Percentiles rank a stretch among this genome's conserved stretches.
phyloP scores from a whole-genome alignment of 2,113 vertebrate species.

The Arvicanthis niloticus region DNA sequence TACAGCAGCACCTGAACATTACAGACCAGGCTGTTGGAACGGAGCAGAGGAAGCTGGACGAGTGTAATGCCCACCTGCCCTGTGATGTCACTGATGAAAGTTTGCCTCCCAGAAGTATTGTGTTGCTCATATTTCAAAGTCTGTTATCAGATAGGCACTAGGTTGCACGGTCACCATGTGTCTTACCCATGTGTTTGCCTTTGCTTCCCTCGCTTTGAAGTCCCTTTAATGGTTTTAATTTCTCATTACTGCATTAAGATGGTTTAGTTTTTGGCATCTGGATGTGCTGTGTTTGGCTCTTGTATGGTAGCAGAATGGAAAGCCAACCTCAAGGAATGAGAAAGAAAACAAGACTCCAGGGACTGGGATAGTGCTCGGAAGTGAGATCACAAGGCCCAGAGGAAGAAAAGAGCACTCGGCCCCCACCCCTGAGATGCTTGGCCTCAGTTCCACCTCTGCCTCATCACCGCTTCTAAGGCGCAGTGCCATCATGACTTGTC shows the following conservation, averaged over 20 bases:
- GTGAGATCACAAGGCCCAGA: rapidly evolving
- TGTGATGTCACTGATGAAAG: not conserved
- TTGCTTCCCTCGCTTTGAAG: conserved; percentile 58
- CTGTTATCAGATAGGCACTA: not conserved
- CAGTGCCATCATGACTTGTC: not conserved
- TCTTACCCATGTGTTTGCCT: not conserved
- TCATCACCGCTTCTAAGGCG: not conserved
- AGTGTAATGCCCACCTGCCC: not conserved
- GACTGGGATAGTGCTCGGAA: not conserved
- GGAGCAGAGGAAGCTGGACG: not conserved
- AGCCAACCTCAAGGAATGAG: not conserved
- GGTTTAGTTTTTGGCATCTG: conserved; percentile 38
- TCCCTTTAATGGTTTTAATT: conserved; percentile 54
- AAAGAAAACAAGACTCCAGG: not conserved
- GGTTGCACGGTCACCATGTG: not conserved
- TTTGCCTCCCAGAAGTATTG: not conserved
- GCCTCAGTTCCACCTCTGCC: too few species aligned
- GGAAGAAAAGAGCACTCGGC: not conserved
- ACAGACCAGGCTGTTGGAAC: not conserved
- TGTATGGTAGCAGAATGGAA: not conserved
- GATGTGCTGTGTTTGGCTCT: not conserved
- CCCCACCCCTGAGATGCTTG: not conserved
- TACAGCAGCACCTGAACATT: not conserved
- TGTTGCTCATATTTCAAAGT: not conserved
- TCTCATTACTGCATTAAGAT: conserved; percentile 9